Base-by-base conservation (phyloP, 2,888 invertebrate genomes). In the Brachyptera risi region DNA sequence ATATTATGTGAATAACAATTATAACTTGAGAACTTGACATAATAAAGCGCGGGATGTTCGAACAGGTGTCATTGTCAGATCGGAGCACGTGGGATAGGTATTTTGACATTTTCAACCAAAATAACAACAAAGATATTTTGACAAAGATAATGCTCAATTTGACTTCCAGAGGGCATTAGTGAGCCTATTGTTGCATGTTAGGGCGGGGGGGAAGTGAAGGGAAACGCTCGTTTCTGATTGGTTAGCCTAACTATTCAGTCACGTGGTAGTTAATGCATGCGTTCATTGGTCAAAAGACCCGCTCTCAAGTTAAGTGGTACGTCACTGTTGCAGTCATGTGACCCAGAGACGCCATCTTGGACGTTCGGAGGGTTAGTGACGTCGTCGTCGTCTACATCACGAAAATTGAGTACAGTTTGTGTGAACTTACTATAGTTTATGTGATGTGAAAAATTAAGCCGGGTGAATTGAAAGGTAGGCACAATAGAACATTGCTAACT, bases 311-410 rank as follows among this genome's bases (percentile, higher is more conserved):
- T 63, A 54, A 62, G 60, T 63, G 58, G 44, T 64, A 67, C 67
- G 67, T 77, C 77, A 78, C 77, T 75, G 73, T 72, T 74, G 59
- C 71, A 76, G 72, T 80, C 80, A 80, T 80, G 80, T 80, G 80
- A 80, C 77, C 74, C 72, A 73, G 74, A 75, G 78, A 77, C 80
- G 80, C 80, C 80, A 80, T 80, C 79, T 80, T 80, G 78, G 78
- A 77, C 78, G 77, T 77, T 78, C 71, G 59, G 74, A 75, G 77
- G 77, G 78, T 76, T 75, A 75, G 76, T 74, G 75, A 75, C 75
- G 76, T 76, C 73, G 69, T n/a, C n/a, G 65, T 67, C 67, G 27
- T 54, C 21, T 17, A 54, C 47, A 47, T 17, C 47, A 54, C 54
- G 37, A n/a, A 54, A 37, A 49, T 47, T 49, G 31, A 57, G 61